Conservation (phyloP, 2,888 invertebrate genomes). For the Pristionchus entomophagus region DNA sequence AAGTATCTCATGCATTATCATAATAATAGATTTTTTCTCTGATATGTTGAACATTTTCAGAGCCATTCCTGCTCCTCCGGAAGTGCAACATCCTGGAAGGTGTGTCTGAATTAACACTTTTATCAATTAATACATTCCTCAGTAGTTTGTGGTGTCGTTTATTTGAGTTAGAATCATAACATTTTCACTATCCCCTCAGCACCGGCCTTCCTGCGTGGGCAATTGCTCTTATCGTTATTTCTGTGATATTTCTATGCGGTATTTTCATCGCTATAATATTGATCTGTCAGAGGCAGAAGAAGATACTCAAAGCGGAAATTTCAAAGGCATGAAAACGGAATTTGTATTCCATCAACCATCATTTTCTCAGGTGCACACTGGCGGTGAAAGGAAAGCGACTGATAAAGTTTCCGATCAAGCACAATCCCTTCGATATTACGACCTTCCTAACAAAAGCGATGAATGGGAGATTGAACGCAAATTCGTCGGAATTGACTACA, state of each 20-base stretch:
- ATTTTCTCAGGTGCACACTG: background rate
- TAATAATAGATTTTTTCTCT: background rate
- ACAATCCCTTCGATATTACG: background rate
- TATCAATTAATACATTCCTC: background rate
- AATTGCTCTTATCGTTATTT: background rate
- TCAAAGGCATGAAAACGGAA: background rate
- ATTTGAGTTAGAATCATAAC: too few relatives aligned
- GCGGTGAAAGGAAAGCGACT: background rate
- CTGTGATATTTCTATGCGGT: background rate
- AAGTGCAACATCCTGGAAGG: background rate
- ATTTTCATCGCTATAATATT: background rate
- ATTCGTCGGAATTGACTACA: background rate
- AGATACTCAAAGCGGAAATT: background rate
- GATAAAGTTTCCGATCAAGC: background rate
- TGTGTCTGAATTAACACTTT: background rate
- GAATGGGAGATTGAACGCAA: background rate
- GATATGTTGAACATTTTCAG: background rate
- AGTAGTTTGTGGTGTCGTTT: too few relatives aligned
- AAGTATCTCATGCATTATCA: too few relatives aligned
- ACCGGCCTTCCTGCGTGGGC: background rate
- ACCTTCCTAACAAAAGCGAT: background rate
- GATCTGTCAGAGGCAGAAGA: background rate
- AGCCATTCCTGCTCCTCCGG: background rate
- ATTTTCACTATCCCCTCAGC: too few relatives aligned
- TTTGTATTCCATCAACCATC: background rate